Evolutionary conservation across 2,797 vertebrate species (phyloP).

Genomic region (Sebastes minor): DNA sequence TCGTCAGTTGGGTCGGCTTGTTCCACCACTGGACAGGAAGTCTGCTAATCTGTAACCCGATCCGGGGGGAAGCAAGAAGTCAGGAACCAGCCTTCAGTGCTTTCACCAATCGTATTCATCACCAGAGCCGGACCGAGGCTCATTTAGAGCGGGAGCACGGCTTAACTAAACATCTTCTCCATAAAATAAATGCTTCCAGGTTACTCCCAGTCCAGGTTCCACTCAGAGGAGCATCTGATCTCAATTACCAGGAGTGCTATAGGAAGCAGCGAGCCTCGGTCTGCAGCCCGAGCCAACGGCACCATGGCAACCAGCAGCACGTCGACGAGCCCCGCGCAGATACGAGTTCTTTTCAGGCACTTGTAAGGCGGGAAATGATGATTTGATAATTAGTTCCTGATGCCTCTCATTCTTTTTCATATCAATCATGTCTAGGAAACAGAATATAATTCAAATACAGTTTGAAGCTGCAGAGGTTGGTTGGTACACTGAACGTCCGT

Average conservation of each 20-base stretch:
- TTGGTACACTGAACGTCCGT: background rate
- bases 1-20: slow-evolving; percentile 56
- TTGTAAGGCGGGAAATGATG: slow-evolving; percentile 64
- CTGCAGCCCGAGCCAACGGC: slow-evolving; percentile 54
- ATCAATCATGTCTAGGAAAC: slow-evolving; percentile 72
- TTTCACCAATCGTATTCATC: slow-evolving; percentile 94
- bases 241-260: slow-evolving; percentile 86
- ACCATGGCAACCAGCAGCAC: slow-evolving; percentile 65
- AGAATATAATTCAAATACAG: slow-evolving; percentile 38
- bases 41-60: slow-evolving; percentile 91
- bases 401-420: slow-evolving; percentile 71
- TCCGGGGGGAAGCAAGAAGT: slow-evolving; percentile 87
- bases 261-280: slow-evolving; percentile 73
- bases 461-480: slow-evolving; percentile 17
- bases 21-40: slow-evolving; percentile 86
- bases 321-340: slow-evolving; percentile 40
- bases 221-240: slow-evolving; percentile 85
- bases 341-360: slow-evolving; percentile 57
- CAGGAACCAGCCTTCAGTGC: slow-evolving; percentile 86
- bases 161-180: slow-evolving; percentile 88
- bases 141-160: slow-evolving; percentile 78
- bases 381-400: slow-evolving; percentile 81
- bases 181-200: slow-evolving; percentile 97
- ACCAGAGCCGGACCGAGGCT: slow-evolving; percentile 76
- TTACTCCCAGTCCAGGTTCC: slow-evolving; percentile 86